Evolutionary conservation across 2,797 vertebrate genomes (phyloP), one percentile per base, ranked within the genome.

Genomic region (Crax fasciolata): DNA sequence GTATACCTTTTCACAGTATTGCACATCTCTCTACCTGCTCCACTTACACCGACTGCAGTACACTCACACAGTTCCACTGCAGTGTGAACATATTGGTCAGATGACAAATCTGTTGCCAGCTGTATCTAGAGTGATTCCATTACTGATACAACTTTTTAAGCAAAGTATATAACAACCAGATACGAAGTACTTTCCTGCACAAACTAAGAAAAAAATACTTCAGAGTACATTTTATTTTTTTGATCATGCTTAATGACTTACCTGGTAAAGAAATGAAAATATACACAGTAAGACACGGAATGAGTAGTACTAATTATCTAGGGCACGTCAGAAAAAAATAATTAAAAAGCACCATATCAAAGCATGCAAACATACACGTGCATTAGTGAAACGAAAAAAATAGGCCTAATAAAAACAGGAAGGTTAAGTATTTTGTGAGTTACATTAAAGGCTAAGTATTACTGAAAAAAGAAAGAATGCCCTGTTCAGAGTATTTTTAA

Each of bases 401-500:
- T 9, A 84, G n/a, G 52, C 23, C 66, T 84, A 44, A 49, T 15
- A 88, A 77, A 94, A 62, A 3, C 44, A 72, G 27, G 27, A 25
- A 74, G 28, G 51, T 77, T 57, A 88, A 75, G 13, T 57, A 32
- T 73, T 93, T 74, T 76, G 19, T 58, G 25, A 79, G 44, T 72
- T 84, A 94, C 5, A 35, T 70, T 79, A 78, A 73, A 84, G 20
- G 15, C 54, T 68, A 93, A 68, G 7, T 52, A 78, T 63, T 59
- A 49, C 11, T 57, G 81, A 39, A 28, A 75, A 59, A 62, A 66
- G 67, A 39, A 93, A 81, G 41, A 79, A 68, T 55, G 76, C 39
- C 82, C 87, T 86, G 66, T 91, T 94, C 73, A 85, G 20, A 92
- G 24, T 65, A 85, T 59, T 89, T 95, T 85, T 39, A 77, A 13